A percentile compares a stretch with the other conserved stretches of the same genome.
These are phyloP conservation scores for Miichthys miiuy DNA, from an alignment of 2,797 vertebrate species.

Conservation along the genomic window DNA sequence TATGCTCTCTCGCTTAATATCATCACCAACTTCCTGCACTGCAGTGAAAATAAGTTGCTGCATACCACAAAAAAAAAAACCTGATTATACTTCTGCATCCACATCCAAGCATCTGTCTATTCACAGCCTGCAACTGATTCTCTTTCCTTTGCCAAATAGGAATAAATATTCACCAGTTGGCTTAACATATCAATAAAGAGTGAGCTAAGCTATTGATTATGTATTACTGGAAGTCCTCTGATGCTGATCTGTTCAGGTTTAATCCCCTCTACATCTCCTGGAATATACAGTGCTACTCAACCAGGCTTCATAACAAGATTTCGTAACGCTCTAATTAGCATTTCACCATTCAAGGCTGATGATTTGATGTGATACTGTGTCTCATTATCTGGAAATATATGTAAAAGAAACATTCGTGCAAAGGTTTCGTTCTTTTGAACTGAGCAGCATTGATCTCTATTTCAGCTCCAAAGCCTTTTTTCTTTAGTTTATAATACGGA, in stretches of 20 bases:
- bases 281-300: slow-evolving; percentile 21
- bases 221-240: slow-evolving; percentile 46
- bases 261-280: slow-evolving; percentile 46
- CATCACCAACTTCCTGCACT: slow-evolving; percentile 22
- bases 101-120: slow-evolving; percentile 3
- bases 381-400: slow-evolving; percentile 30
- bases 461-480: slow-evolving; percentile 1
- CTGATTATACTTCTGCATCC: slow-evolving; percentile 21
- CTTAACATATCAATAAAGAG: slow-evolving; percentile 42
- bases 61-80: slow-evolving; percentile 4
- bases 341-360: slow-evolving; percentile 20
- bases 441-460: not conserved
- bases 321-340: slow-evolving; percentile 52
- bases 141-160: not conserved
- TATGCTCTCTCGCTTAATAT: slow-evolving; percentile 11
- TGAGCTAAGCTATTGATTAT: slow-evolving; percentile 57
- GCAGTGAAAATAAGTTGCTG: slow-evolving; percentile 31
- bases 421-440: slow-evolving; percentile 29
- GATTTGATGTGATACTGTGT: slow-evolving; percentile 11
- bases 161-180: slow-evolving; percentile 28
- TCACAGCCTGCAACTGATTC: slow-evolving; percentile 9
- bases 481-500: not conserved
- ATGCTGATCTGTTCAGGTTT: slow-evolving; percentile 21
- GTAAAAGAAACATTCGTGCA: not conserved
- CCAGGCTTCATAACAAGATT: slow-evolving; percentile 32